phyloP scores from a whole-genome alignment of 2,888 invertebrate species.

The Schizaphis graminum region DNA sequence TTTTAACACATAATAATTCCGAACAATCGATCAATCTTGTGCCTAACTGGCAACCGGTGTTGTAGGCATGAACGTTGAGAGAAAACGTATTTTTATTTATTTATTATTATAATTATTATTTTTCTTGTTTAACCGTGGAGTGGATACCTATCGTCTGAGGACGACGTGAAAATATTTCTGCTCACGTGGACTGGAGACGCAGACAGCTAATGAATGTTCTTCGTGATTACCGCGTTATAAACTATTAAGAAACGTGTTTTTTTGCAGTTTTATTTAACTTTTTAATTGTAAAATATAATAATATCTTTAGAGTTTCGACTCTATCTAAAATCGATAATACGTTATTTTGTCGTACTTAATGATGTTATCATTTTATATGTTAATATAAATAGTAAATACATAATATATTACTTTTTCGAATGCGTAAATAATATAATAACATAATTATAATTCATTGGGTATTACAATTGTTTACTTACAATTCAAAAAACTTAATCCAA shows the following conservation, averaged over 20 bases:
- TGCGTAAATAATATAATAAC: background rate
- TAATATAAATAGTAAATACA: too few relatives aligned
- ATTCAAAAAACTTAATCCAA: background rate
- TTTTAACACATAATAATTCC: conserved; percentile 11
- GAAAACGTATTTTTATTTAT: conserved; percentile 13
- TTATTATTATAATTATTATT: conserved; percentile 18
- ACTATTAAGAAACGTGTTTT: background rate
- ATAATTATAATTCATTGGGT: background rate
- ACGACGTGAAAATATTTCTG: background rate
- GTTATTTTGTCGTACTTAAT: background rate
- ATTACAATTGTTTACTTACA: background rate
- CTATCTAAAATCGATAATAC: background rate
- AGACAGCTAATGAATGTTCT: background rate
- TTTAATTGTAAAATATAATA: background rate
- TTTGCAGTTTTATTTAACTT: background rate
- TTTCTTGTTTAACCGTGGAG: background rate
- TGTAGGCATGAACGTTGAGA: background rate
- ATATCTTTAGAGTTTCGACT: too few relatives aligned
- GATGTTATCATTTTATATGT: background rate
- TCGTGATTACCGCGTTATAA: background rate
- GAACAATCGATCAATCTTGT: conserved; percentile 40
- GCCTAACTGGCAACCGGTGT: background rate
- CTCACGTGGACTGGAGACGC: background rate
- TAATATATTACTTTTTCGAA: too few relatives aligned
- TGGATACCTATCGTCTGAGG: background rate